phyloP scores from a whole-genome alignment of 2,113 vertebrate species.

The Brienomyrus longianalis region DNA sequence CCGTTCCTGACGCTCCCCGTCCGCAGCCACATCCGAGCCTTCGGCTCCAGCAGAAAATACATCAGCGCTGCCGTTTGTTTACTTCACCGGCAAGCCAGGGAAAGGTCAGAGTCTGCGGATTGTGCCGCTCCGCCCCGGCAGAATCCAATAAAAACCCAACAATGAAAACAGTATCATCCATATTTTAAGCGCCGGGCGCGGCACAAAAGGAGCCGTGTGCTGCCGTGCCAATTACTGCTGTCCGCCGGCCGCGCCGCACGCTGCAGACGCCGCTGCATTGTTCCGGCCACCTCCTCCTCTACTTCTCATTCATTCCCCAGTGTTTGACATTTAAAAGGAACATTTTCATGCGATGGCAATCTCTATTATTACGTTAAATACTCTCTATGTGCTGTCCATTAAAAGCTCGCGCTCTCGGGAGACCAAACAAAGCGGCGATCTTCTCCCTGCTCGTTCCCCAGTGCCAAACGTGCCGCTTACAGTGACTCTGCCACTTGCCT shows the following conservation, averaged over 20 bases:
- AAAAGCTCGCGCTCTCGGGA: slow-evolving; percentile 17
- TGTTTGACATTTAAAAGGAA: slow-evolving; percentile 34
- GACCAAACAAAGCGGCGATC: slow-evolving; percentile 46
- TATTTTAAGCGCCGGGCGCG: slow-evolving; percentile 66
- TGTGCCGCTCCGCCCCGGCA: slow-evolving; percentile 45
- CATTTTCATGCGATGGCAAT: slow-evolving; percentile 19
- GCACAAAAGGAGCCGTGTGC: slow-evolving; percentile 54
- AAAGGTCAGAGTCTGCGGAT: slow-evolving; percentile 63
- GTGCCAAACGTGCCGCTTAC: not conserved
- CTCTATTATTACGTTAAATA: slow-evolving; percentile 22
- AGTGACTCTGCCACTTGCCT: not conserved
- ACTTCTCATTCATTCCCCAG: slow-evolving; percentile 34
- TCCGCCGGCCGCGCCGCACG: slow-evolving; percentile 52
- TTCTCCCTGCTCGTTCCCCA: slow-evolving; percentile 43
- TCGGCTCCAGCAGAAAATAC: slow-evolving; percentile 22
- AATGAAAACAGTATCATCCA: slow-evolving; percentile 68
- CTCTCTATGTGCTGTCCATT: slow-evolving; percentile 27
- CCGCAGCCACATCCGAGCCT: not conserved
- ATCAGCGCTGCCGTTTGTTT: slow-evolving; percentile 60
- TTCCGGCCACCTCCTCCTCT: slow-evolving; percentile 19
- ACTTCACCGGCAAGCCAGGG: slow-evolving; percentile 54
- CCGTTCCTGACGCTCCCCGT: not conserved
- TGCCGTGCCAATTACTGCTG: slow-evolving; percentile 65
- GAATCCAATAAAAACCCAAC: slow-evolving; percentile 61
- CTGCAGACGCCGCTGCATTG: slow-evolving; percentile 45